Evolutionary conservation across 2,797 vertebrate genomes (phyloP), one percentile per base, ranked within the genome.

Genomic region (Scarus forsteni): DNA sequence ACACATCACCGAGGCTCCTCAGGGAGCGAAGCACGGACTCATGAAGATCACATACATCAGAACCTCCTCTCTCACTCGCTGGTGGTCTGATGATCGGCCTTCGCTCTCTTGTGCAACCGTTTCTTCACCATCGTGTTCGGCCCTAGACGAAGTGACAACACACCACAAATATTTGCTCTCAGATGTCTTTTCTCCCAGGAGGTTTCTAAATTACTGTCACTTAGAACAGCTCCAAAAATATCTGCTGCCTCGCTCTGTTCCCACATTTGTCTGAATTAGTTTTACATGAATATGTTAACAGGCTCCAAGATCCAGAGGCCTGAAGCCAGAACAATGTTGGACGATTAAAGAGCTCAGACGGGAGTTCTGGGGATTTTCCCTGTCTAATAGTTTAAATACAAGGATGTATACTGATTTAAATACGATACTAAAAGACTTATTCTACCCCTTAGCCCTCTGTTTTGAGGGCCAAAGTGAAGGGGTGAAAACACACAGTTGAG

Each of bases 1-100:
- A 86, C 66, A 72, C 62, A 76, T 75, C 80, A 43, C 38, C 8
- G 27, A 3, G 59, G 73, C 39, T 69, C 57, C 42, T 38, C 65
- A 63, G 68, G 70, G 35, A 70, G 18, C 67, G 58, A 45, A 16
- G 54, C 27, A 27, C 27, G 40, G 36, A 52, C 16, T 16, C 18
- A 35, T 52, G 61, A 62, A 46, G 9, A 59, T 52, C 52, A 39
- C 1, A 62, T 56, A 1, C 3, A 52, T 65, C 46, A 57, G 27
- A 52, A 27, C 27, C 27, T 46, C 56, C 34, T 70, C 62, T 27
- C 59, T 52, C 12, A 35, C 18, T 34, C 40, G 73, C 12, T 43
- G 61, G 35, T 39, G 73, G 49, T 78, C 54, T 3, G 35, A 63
- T 19, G 43, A 77, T 67, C 19, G 11, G 9, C n/a, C 18, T 54